Base-by-base conservation (phyloP, 2,888 invertebrate species). In the Dicyrtoma fusca region DNA sequence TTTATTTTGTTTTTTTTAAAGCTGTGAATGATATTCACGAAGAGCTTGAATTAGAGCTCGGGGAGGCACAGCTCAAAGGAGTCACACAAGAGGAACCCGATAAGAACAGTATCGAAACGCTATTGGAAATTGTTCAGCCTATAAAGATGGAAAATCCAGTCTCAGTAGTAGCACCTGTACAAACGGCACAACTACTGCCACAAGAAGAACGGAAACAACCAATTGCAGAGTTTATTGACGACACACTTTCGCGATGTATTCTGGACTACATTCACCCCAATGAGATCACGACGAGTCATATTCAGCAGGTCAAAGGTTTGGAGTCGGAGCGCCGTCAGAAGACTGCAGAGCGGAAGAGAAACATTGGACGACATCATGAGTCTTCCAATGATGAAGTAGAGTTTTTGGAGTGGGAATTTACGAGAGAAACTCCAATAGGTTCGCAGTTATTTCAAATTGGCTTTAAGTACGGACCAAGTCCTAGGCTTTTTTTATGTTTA, bases 261-360 rank as follows among this genome's bases (percentile, higher is more conserved):
- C 14, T 69, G 8, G 70, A 70, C 23, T 70, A 34, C 62, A 34
- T 63, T 10, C 51, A 70, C 23, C 70, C 70, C 14, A 62, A 26
- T 14, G 49, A 51, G 3, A 47, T 70, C 10, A 61, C 62, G 8
- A 34, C 34, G 34, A 34, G 34, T 34, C 34, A 34, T 34, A 34
- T 34, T 34, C 34, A 34, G 34, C 34, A 34, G 34, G 34, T 34
- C 34, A 34, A 68, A 68, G 42, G 53, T 1, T 17, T 45, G 51
- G 34, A 34, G 8, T 34, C 4, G 3, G 34, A 34, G 8, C 34
- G 34, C 34, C 34, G 34, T 34, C 34, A 34, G 34, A 3, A 8
- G 8, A 5, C 34, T 34, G 8, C 8, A 34, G 34, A 34, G 8
- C 34, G 34, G 34, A 8, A 3, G 13, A 25, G 23, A 26, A 59